phyloP scores from a whole-genome alignment of 2,113 vertebrate species.

The Hydrochoerus hydrochaeris region DNA sequence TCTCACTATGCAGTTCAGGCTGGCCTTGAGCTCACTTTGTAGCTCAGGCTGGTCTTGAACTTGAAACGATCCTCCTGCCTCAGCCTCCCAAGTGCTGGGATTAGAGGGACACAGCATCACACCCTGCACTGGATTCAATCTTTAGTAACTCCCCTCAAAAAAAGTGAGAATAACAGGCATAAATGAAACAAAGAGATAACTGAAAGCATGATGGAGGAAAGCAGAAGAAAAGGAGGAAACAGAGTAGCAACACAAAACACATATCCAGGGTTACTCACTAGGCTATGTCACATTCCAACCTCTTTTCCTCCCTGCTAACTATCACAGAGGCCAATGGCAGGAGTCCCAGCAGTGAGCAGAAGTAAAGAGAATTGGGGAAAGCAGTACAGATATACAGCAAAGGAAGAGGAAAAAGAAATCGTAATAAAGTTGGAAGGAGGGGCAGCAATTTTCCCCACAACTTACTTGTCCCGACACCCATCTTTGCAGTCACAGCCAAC shows the following conservation, averaged over 20 bases:
- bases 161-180: neutral
- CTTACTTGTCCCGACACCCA: constrained; percentile 97
- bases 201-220: neutral
- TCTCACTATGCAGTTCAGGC: too few relatives aligned
- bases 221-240: neutral
- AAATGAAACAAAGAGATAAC: neutral
- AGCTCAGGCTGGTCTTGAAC: too few relatives aligned
- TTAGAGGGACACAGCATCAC: too few relatives aligned
- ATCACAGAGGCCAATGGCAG: neutral
- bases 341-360: neutral
- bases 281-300: too few relatives aligned
- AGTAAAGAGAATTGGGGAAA: neutral
- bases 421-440: neutral
- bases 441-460: neutral
- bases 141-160: neutral
- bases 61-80: too few relatives aligned
- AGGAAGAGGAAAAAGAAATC: neutral
- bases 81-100: too few relatives aligned
- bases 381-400: neutral
- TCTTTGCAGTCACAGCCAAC: constrained; percentile 98
- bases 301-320: neutral
- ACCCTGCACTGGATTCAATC: neutral
- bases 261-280: neutral
- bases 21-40: too few relatives aligned
- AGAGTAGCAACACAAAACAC: neutral